Evolutionary conservation across 92 coral and sea anemone genomes (phyloP).

Genomic region (Epizoanthus scotinus): DNA sequence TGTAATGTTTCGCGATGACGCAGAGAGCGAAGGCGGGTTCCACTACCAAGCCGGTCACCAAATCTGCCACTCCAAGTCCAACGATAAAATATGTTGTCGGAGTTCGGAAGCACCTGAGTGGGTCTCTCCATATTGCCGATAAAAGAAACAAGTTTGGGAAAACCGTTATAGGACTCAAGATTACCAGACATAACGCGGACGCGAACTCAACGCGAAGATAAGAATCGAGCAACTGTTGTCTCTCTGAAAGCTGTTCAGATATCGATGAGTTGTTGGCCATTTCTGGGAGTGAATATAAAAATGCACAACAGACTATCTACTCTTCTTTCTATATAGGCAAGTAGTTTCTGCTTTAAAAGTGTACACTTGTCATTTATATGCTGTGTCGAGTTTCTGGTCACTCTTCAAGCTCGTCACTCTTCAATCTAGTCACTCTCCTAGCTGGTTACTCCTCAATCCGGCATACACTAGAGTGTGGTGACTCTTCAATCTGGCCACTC

Average conservation of each 20-base stretch:
- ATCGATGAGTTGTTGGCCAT: conserved; percentile 27
- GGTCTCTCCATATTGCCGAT: conserved; percentile 67
- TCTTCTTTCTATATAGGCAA: no score
- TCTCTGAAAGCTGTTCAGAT: neutral
- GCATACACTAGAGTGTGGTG: no score
- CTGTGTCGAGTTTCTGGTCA: no score
- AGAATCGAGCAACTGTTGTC: neutral
- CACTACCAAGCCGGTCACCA: conserved; percentile 69
- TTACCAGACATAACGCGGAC: conserved; percentile 52
- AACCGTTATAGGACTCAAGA: conserved; percentile 75
- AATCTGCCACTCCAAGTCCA: conserved; percentile 74
- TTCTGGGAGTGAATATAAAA: neutral
- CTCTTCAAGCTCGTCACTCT: no score
- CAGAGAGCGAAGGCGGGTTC: conserved; percentile 72
- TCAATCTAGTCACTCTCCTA: no score
- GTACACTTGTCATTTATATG: no score
- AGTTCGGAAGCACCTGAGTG: conserved; percentile 67
- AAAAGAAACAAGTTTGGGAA: conserved; percentile 63
- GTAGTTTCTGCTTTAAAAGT: no score
- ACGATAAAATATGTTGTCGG: conserved; percentile 70
- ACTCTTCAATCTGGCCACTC: no score
- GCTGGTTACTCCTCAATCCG: no score
- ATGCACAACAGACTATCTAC: neutral
- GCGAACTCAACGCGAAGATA: conserved; percentile 53
- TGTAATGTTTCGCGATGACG: conserved; percentile 39